Conservation (phyloP, 2,888 invertebrate species). For the Schizaphis graminum region DNA sequence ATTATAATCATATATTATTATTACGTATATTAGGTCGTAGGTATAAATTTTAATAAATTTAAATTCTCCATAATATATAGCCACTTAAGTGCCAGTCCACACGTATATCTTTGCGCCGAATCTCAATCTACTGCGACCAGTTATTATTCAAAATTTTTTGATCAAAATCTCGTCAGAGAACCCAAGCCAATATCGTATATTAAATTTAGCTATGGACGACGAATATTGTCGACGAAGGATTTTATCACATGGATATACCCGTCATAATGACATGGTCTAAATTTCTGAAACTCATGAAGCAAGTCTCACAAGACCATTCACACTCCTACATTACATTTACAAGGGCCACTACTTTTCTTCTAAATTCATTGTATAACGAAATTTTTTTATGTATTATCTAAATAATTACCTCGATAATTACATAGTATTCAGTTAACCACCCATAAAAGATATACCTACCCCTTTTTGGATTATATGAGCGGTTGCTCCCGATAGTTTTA, state of each 20-base stretch:
- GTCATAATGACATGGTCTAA: not conserved
- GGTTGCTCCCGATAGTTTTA: not conserved
- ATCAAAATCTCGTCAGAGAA: not conserved
- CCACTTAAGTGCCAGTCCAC: not conserved
- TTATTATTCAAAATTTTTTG: not conserved
- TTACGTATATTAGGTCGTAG: not conserved
- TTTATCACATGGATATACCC: not conserved
- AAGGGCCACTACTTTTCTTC: not conserved
- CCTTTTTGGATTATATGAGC: not conserved
- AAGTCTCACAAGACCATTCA: not conserved
- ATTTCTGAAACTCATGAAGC: not conserved
- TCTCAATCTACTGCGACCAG: not conserved
- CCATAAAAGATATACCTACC: not conserved
- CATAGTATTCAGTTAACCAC: not conserved
- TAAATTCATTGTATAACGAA: not conserved
- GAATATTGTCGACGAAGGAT: not conserved
- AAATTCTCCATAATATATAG: not conserved
- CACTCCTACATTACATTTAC: not conserved
- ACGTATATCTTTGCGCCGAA: not conserved
- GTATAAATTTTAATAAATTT: not conserved
- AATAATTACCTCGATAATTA: not conserved
- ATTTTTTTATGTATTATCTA: not conserved
- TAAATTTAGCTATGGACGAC: not conserved
- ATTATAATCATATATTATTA: constrained; percentile 2
- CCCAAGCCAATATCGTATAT: not conserved